phyloP scores from a whole-genome alignment of 2,113 vertebrate species.

The Riparia riparia region DNA sequence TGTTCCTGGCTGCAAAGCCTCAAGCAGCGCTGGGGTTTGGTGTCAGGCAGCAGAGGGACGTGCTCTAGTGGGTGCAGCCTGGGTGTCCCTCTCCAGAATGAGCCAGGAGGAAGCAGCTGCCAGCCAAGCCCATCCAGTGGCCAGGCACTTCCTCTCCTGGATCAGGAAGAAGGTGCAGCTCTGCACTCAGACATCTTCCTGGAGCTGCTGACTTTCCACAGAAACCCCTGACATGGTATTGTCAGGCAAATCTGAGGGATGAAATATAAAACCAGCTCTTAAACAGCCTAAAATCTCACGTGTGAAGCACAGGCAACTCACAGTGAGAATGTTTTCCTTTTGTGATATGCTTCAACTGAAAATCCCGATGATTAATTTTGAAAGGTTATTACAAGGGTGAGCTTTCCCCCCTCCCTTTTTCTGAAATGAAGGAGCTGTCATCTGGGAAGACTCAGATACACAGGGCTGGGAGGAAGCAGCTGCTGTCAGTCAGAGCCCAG shows the following conservation, averaged over 20 bases:
- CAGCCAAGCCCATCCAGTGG: rapidly evolving
- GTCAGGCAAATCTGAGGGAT: background rate
- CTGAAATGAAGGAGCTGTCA: background rate
- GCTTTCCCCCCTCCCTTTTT: rapidly evolving
- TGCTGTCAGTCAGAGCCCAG: background rate
- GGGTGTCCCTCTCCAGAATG: background rate
- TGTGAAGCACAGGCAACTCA: background rate
- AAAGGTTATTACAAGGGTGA: background rate
- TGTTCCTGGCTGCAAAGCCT: background rate
- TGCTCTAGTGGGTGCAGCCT: background rate
- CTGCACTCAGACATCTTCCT: background rate
- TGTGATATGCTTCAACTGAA: background rate
- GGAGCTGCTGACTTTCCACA: background rate
- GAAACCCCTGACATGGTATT: background rate
- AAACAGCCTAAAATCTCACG: background rate
- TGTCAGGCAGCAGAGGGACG: background rate
- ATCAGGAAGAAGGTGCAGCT: background rate
- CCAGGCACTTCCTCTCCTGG: background rate
- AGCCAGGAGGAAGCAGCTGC: background rate
- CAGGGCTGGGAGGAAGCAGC: background rate
- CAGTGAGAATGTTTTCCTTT: background rate
- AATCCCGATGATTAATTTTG: background rate
- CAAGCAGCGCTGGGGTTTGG: rapidly evolving
- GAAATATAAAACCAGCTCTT: background rate
- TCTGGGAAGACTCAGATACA: rapidly evolving